Base-by-base conservation (phyloP, 2,113 vertebrate genomes). In the Sitta europaea region DNA sequence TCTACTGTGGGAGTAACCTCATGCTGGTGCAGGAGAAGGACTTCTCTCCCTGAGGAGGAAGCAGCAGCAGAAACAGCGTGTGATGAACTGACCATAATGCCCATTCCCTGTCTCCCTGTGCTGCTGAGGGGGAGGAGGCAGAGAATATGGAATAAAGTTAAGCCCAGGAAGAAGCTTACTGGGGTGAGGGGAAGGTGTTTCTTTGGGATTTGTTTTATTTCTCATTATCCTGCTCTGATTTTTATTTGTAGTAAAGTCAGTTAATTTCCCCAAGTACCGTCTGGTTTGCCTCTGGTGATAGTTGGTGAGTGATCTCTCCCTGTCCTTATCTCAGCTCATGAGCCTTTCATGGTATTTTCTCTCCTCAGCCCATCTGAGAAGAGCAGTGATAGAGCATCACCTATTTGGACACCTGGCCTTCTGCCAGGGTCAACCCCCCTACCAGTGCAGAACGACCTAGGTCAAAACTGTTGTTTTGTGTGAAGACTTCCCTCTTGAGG, bases 1-100 rank as follows among this genome's bases (percentile, higher is more conserved):
- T 72, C 66, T 27, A 8, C 31, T 36, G 18, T 43, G 31, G 42
- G 35, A 65, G 17, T 18, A 48, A 22, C 18, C 12, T 27, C 27
- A 14, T 7, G 36, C 43, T 80, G 33, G 51, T 50, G 36, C 14
- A 51, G 58, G 12, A 47, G 14, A 36, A 57, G 14, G 67, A 33
- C 33, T 80, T 22, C 21, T 50, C 8, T 65, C 8, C 36, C 19
- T 51, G 59, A 51, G 45, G 15, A 43, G 28, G 24, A 59, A 45
- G 53, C 19, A 38, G 38, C 43, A 51, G 38, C 33, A 81, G 76
- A 53, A 66, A 10, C 33, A 25, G 19, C 38, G 10, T 51, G 23
- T 38, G 19, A 14, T 66, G 43, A 28, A 14, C 53, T 66, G 53
- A 38, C 27, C 0, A 0, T 58, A 45, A 33, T 2, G 1, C 65